A percentile compares a stretch with the other conserved stretches of the same genome.
phyloP scores from a whole-genome alignment of 2,888 invertebrate genomes.

The Hymenopus coronatus region DNA sequence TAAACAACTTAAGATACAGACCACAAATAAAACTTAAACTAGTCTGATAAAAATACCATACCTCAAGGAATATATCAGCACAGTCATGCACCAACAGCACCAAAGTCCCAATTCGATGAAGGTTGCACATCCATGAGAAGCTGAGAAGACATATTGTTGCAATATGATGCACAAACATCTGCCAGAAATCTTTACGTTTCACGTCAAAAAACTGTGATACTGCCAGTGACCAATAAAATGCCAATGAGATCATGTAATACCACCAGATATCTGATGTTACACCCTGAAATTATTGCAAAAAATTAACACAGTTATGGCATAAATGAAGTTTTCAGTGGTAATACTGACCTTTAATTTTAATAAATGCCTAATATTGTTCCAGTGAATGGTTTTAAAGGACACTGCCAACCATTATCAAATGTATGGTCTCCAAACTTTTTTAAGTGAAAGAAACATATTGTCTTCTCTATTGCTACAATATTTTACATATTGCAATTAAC shows the following conservation, averaged over 20 bases:
- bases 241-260: constrained; percentile 94
- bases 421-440: too few relatives aligned
- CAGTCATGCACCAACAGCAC: constrained; percentile 85
- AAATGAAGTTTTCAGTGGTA: too few relatives aligned
- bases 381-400: too few relatives aligned
- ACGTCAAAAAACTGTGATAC: constrained; percentile 93
- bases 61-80: constrained; percentile 87
- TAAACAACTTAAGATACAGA: too few relatives aligned
- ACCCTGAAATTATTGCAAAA: constrained; percentile 56
- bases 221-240: constrained; percentile 93
- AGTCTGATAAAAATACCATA: constrained; percentile 42
- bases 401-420: too few relatives aligned
- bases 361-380: too few relatives aligned
- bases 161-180: constrained; percentile 97
- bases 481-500: too few relatives aligned
- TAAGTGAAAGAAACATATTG: too few relatives aligned
- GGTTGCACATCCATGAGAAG: constrained; percentile 93
- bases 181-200: constrained; percentile 92
- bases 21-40: too few relatives aligned
- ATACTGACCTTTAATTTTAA: too few relatives aligned
- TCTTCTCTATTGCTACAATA: too few relatives aligned
- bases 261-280: constrained; percentile 84
- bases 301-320: neutral
- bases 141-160: constrained; percentile 86
- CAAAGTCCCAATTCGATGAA: constrained; percentile 86